A percentile compares a stretch with the other conserved stretches of the same genome.
Evolutionary conservation across 2,888 invertebrate genomes (phyloP).

Genomic region (Lepidonotus clava): DNA sequence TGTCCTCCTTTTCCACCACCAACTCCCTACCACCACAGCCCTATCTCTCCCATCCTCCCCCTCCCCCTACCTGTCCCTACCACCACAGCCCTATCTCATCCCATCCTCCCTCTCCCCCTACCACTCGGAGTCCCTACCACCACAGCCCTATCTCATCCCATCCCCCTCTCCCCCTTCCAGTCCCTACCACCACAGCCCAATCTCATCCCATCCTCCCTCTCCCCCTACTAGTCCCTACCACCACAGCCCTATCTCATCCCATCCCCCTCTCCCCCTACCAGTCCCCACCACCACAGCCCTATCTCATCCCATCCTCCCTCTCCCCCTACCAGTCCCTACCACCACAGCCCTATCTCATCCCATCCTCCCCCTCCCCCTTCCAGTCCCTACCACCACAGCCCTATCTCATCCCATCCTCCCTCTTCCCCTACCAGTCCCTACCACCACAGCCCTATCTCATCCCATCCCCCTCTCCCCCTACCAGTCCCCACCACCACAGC

Average conservation of each 20-base stretch:
- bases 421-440: conserved; percentile 5
- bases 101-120: neutral
- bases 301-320: neutral
- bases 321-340: neutral
- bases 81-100: neutral
- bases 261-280: neutral
- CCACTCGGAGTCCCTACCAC: neutral
- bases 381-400: neutral
- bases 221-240: neutral
- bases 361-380: neutral
- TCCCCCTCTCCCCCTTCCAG: neutral
- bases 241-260: neutral
- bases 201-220: neutral
- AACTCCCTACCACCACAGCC: neutral
- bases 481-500: no score
- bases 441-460: no score
- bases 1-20: neutral
- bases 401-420: neutral
- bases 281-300: neutral
- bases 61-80: neutral
- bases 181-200: neutral
- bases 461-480: neutral
- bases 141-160: neutral
- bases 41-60: neutral
- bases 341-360: neutral